phyloP scores from a whole-genome alignment of 1,140 invertebrate genomes.

The Oncopeltus fasciatus region DNA sequence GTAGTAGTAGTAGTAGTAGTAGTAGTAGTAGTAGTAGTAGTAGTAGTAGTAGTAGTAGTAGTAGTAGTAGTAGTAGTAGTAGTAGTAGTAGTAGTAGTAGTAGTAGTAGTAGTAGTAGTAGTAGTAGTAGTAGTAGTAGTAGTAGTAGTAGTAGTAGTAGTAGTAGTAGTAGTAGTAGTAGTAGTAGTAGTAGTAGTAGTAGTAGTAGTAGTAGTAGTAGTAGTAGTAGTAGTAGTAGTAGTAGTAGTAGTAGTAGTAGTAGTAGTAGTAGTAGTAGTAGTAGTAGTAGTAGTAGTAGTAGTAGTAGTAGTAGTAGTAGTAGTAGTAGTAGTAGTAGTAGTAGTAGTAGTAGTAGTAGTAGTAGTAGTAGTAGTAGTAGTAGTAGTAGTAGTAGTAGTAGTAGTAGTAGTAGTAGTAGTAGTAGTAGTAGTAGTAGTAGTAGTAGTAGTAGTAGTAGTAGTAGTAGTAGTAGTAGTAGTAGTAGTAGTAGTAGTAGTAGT shows the following conservation, averaged over 20 bases:
- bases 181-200: neutral
- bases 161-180: neutral
- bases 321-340: neutral
- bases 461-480: neutral
- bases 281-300: neutral
- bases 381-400: neutral
- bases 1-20: slow-evolving; percentile 5
- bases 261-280: neutral
- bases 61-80: neutral
- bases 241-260: neutral
- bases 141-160: neutral
- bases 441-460: too few relatives aligned
- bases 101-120: neutral
- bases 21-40: neutral
- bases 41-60: neutral
- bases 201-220: neutral
- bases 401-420: neutral
- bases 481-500: neutral
- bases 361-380: neutral
- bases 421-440: neutral
- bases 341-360: neutral
- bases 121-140: neutral
- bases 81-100: neutral
- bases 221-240: neutral
- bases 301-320: neutral